Conservation (phyloP, 2,797 vertebrate species). For the Orestias chungarensis region DNA sequence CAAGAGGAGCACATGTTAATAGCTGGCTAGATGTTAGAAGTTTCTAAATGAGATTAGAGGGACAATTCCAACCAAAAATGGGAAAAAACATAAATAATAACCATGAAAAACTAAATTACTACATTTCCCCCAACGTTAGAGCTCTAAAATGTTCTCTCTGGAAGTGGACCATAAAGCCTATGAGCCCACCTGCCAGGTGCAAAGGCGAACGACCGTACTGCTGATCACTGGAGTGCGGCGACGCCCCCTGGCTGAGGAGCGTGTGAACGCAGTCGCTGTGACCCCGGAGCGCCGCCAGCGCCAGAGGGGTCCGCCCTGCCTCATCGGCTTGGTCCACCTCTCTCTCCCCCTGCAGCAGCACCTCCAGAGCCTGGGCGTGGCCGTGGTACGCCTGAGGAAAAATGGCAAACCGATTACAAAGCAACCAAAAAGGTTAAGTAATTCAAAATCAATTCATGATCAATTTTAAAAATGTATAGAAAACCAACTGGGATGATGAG, state of each 20-base stretch:
- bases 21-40: background rate
- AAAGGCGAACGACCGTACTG: conserved; percentile 86
- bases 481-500: background rate
- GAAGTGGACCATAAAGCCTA: background rate
- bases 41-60: too few relatives aligned
- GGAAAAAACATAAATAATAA: background rate
- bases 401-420: too few relatives aligned
- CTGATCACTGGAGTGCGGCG: conserved; percentile 84
- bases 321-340: conserved; percentile 92
- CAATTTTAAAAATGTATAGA: background rate
- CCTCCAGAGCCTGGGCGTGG: conserved; percentile 94
- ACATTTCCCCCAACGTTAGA: too few relatives aligned
- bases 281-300: conserved; percentile 89
- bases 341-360: conserved; percentile 87
- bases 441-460: too few relatives aligned
- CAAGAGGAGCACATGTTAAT: conserved; percentile 1
- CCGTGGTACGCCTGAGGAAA: conserved; percentile 90
- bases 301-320: conserved; percentile 89
- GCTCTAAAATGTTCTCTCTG: background rate
- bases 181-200: conserved; percentile 87
- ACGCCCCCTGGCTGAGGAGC: conserved; percentile 92
- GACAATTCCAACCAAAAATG: background rate
- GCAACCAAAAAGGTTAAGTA: too few relatives aligned
- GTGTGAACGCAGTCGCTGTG: conserved; percentile 92
- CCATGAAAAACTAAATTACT: background rate